Percentiles rank a stretch among this genome's conserved stretches.
Evolutionary conservation across 2,113 vertebrate species (phyloP).

Genomic region (Leptosomus discolor): DNA sequence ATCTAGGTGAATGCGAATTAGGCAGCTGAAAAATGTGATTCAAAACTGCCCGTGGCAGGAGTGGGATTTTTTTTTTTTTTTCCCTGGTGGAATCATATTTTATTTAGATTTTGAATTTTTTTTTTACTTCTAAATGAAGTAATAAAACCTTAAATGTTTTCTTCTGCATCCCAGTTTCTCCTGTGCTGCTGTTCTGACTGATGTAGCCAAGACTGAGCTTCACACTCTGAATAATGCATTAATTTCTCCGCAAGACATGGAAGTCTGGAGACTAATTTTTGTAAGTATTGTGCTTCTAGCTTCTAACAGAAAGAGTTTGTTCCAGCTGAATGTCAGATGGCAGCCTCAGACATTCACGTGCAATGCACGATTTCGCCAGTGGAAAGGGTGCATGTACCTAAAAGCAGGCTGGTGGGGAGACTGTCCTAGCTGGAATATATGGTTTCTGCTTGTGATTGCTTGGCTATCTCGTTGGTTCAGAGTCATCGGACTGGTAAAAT

Average conservation of each 20-base stretch:
- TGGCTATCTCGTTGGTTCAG: not conserved
- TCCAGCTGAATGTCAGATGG: not conserved
- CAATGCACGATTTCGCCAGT: not conserved
- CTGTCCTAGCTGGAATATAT: not conserved
- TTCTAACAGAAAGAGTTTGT: not conserved
- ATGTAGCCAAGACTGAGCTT: not conserved
- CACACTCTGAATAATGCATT: constrained; percentile 13
- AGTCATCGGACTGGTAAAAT: not conserved
- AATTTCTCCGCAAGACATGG: not conserved
- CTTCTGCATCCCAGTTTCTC: not conserved
- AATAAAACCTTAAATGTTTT: not conserved
- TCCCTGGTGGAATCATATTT: not conserved
- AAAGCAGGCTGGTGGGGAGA: not conserved
- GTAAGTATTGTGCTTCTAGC: not conserved
- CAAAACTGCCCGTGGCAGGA: not conserved
- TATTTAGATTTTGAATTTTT: not conserved
- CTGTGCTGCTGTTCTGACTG: not conserved
- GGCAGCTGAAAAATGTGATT: not conserved
- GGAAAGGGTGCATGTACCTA: fast-evolving
- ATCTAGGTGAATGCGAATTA: not conserved
- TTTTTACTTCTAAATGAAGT: not conserved
- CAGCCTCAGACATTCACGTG: not conserved
- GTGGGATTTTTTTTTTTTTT: not conserved
- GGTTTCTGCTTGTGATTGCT: not conserved
- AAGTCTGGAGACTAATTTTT: not conserved